Evolutionary conservation across 2,113 vertebrate species (phyloP).

Genomic region (Chiloscyllium plagiosum): DNA sequence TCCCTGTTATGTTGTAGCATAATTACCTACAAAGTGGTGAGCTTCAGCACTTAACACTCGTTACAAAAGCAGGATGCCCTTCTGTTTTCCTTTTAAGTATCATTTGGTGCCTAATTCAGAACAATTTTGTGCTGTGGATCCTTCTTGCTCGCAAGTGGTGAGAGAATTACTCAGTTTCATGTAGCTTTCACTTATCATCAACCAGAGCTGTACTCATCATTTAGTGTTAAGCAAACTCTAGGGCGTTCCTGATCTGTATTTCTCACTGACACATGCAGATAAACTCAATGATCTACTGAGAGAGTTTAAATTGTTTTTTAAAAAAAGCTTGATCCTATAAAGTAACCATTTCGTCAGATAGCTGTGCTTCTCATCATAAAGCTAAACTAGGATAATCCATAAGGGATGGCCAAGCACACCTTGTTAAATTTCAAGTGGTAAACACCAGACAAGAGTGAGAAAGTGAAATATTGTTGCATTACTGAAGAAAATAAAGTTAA

Average conservation of each 20-base stretch:
- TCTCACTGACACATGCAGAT: not conserved
- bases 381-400: not conserved
- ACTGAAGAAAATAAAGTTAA: not conserved
- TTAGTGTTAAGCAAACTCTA: not conserved
- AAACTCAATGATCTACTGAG: not conserved
- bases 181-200: not conserved
- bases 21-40: not conserved
- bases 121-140: not conserved
- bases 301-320: not conserved
- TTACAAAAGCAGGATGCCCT: not conserved
- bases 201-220: not conserved
- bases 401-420: not conserved
- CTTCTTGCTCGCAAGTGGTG: not conserved
- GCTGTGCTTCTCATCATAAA: not conserved
- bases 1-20: not conserved
- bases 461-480: not conserved
- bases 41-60: not conserved
- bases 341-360: not conserved
- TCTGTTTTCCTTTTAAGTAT: not conserved
- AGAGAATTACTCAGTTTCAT: not conserved
- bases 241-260: not conserved
- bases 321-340: not conserved
- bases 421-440: not conserved
- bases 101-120: not conserved
- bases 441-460: not conserved